A percentile compares a stretch with the other conserved stretches of the same genome.
Conservation (phyloP, 1,140 invertebrate species). For the Drosophila funebris region DNA sequence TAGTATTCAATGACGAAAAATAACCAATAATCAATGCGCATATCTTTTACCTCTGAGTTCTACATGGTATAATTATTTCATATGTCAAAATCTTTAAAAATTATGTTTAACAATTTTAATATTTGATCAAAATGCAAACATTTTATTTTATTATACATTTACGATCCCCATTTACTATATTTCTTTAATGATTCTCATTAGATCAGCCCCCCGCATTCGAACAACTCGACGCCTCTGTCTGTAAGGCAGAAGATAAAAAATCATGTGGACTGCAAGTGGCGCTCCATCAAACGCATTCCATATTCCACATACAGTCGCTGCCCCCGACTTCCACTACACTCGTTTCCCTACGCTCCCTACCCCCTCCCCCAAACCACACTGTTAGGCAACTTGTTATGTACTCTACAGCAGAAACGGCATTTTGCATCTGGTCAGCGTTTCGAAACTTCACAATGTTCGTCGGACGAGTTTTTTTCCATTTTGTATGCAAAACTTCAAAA, state of each 20-base stretch:
- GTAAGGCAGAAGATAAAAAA: constrained; percentile 13
- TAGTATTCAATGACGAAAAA: no score
- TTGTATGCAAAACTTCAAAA: constrained; percentile 59
- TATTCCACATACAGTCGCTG: constrained; percentile 15
- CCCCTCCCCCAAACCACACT: background rate
- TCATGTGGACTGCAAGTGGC: constrained; percentile 30
- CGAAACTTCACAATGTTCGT: constrained; percentile 1
- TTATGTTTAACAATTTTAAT: no score
- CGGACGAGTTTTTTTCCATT: constrained; percentile 34
- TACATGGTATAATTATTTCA: no score
- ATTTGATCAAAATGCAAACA: no score
- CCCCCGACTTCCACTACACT: no score
- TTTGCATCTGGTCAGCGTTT: constrained; percentile 37
- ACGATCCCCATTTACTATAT: no score
- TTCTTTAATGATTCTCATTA: no score
- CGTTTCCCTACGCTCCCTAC: background rate
- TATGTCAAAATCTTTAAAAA: no score
- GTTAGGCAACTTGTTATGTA: background rate
- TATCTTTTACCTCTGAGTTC: no score
- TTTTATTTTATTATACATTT: no score
- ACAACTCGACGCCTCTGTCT: constrained; percentile 2
- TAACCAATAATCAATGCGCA: no score
- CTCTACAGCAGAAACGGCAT: constrained; percentile 31
- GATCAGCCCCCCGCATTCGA: background rate
- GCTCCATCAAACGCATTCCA: constrained; percentile 37